Evolutionary conservation across 2,113 vertebrate genomes (phyloP).

Genomic region (Ailurus styani): DNA sequence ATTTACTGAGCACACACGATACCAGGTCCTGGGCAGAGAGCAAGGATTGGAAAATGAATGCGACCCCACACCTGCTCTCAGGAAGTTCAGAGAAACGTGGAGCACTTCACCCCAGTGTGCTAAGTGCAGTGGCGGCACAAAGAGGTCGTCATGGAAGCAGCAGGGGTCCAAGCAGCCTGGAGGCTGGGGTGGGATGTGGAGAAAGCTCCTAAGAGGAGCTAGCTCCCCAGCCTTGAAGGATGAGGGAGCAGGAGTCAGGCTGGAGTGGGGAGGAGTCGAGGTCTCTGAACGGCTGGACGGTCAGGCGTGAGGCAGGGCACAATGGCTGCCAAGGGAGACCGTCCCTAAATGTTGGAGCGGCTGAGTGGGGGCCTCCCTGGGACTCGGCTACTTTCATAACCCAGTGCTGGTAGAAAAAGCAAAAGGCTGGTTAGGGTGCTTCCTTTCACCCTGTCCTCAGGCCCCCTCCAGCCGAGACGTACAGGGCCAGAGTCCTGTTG

Average conservation of each 20-base stretch:
- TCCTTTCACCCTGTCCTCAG: neutral
- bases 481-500: neutral
- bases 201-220: neutral
- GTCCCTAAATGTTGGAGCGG: neutral
- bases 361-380: neutral
- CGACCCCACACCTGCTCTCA: neutral
- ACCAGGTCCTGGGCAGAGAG: neutral
- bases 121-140: neutral
- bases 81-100: neutral
- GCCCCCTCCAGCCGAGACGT: neutral
- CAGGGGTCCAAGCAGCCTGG: neutral
- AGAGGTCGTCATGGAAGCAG: fast-evolving
- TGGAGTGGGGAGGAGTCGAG: too few relatives aligned
- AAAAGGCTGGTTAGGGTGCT: neutral
- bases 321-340: neutral
- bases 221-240: neutral
- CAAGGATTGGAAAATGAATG: neutral
- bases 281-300: neutral
- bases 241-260: neutral
- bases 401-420: neutral
- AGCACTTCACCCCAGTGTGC: neutral
- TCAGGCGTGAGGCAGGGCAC: neutral
- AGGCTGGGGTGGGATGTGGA: neutral
- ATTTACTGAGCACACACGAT: neutral
- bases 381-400: neutral